Base-by-base conservation (phyloP, 2,888 invertebrate species). In the Cerceris rybyensis region DNA sequence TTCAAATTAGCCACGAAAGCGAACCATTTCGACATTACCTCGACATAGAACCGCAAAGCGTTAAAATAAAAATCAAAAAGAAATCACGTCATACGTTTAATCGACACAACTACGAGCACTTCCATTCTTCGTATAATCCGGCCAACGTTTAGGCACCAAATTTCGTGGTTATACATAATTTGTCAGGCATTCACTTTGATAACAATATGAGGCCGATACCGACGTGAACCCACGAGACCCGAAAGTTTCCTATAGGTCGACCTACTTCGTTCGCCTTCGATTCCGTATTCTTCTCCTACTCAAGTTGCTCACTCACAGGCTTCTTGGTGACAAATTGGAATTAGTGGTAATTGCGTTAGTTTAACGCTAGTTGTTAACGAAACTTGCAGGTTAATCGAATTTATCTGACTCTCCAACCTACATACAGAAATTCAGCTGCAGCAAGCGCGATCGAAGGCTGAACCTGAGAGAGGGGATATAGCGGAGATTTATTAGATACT, bases 321-420 rank as follows among this genome's bases (percentile, higher is more conserved):
- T 83, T 81, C 85, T 86, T 77, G 82, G 79, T 86, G 87, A 88
- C 86, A 88, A 88, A 88, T 86, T 87, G 83, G 82, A 83, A 87
- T 88, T 86, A 86, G 78, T 76, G 74, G 81, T 87, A 88, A 88
- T 86, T 80, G 75, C 82, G 78, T 87, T 87, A 82, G 80, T 82
- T 83, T 81, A 86, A 82, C 81, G 84, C 64, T 74, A 75, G 75
- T 76, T 82, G 82, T 82, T 79, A 80, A 77, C 82, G 75, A 82
- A 85, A 85, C 80, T 86, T 80, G 75, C 69, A 60, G 72, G 75
- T 76, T 85, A 84, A 86, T 82, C 75, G 79, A 86, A 85, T 86
- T 84, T 78, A 80, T 79, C 71, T 55, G 70, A 55, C 75, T 82
- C 72, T 52, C 60, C 11, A 39, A 17, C 46, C 8, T 28, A 69